Evolutionary conservation across 2,888 invertebrate genomes (phyloP).

Genomic region (Osmoderma eremita): DNA sequence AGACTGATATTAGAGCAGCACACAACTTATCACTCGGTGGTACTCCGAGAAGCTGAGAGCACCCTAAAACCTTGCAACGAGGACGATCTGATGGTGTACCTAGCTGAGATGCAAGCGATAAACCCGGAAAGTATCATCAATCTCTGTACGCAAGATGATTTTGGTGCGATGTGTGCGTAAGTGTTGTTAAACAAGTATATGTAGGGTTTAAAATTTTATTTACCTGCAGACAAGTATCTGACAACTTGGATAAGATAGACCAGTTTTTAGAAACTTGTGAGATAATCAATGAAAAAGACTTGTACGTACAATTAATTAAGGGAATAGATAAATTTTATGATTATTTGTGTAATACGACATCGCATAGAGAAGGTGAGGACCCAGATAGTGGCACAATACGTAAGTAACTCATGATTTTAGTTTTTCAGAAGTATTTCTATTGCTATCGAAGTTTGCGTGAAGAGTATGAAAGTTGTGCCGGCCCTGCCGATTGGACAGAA

Average conservation of each 20-base stretch:
- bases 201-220: slow-evolving; percentile 7
- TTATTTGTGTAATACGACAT: slow-evolving; percentile 59
- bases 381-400: slow-evolving; percentile 5
- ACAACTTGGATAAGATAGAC: slow-evolving; percentile 61
- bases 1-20: not conserved
- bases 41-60: slow-evolving; percentile 6
- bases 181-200: not conserved
- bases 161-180: slow-evolving; percentile 60
- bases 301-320: slow-evolving; percentile 64
- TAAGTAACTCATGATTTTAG: slow-evolving; percentile 48
- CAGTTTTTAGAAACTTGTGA: slow-evolving; percentile 61
- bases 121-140: slow-evolving; percentile 68
- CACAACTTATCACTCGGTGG: slow-evolving; percentile 7
- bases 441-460: slow-evolving; percentile 64
- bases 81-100: slow-evolving; percentile 64
- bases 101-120: slow-evolving; percentile 66
- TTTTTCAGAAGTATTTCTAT: slow-evolving; percentile 57
- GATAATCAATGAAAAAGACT: slow-evolving; percentile 60
- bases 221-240: slow-evolving; percentile 54
- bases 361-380: slow-evolving; percentile 30
- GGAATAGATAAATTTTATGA: slow-evolving; percentile 63
- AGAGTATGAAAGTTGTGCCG: slow-evolving; percentile 67
- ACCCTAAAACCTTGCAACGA: slow-evolving; percentile 55
- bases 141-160: slow-evolving; percentile 61
- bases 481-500: slow-evolving; percentile 68